Evolutionary conservation across 2,113 vertebrate species (phyloP).

Genomic region (Calonectris borealis): DNA sequence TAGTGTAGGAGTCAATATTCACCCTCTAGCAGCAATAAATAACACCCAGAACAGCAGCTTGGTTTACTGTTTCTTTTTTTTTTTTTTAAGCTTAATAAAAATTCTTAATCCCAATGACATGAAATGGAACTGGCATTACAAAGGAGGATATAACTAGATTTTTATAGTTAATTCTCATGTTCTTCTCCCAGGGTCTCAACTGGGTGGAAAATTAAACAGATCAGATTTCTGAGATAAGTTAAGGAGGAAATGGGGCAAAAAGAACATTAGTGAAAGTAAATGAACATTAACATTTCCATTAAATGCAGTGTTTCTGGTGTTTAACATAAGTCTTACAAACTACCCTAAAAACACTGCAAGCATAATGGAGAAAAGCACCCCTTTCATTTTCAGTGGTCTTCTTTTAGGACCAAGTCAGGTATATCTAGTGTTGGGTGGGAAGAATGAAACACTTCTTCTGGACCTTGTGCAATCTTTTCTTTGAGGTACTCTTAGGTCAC

Average conservation of each 20-base stretch:
- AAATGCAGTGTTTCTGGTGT: neutral
- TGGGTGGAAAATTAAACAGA: neutral
- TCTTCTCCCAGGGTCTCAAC: neutral
- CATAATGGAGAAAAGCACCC: neutral
- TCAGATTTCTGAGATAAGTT: neutral
- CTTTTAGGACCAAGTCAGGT: neutral
- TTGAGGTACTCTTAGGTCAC: neutral
- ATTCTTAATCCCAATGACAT: neutral
- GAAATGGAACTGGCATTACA: neutral
- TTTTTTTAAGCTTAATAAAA: neutral
- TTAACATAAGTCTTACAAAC: neutral
- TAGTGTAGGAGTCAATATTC: neutral
- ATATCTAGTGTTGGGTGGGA: neutral
- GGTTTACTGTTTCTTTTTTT: neutral
- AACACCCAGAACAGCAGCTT: neutral
- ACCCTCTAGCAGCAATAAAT: neutral
- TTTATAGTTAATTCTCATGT: neutral
- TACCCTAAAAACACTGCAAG: neutral
- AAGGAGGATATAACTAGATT: neutral
- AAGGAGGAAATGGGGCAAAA: neutral
- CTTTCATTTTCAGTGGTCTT: neutral
- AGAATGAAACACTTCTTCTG: neutral
- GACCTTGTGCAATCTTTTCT: neutral
- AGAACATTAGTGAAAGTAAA: neutral
- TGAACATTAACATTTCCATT: neutral